phyloP scores from a whole-genome alignment of 2,113 vertebrate species.

The Holacanthus passer region DNA sequence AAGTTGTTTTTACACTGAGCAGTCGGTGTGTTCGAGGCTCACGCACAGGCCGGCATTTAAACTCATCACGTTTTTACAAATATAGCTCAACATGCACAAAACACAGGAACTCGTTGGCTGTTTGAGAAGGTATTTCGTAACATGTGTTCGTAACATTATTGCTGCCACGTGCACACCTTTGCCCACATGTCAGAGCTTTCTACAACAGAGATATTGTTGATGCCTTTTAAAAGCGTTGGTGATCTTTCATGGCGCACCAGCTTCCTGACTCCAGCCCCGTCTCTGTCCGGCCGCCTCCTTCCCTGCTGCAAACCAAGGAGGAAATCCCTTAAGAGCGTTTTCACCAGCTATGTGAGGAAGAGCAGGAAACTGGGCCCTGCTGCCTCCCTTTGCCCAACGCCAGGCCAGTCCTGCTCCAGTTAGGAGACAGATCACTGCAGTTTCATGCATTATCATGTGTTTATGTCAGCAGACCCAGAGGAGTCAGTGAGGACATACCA shows the following conservation, averaged over 20 bases:
- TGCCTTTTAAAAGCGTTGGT: neutral
- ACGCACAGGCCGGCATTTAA: neutral
- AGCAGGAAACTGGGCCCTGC: conserved; percentile 39
- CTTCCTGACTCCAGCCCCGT: conserved; percentile 39
- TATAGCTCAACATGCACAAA: neutral
- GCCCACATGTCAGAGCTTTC: neutral
- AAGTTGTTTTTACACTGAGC: conserved; percentile 11
- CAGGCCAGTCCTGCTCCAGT: neutral
- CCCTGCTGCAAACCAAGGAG: conserved; percentile 9
- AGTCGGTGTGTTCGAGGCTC: neutral
- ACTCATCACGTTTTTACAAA: neutral
- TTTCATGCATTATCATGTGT: neutral
- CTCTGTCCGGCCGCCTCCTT: neutral
- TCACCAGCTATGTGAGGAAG: neutral
- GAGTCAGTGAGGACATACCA: conserved; percentile 6
- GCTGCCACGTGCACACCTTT: neutral
- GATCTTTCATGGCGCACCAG: neutral
- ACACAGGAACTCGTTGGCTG: neutral
- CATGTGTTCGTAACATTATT: neutral
- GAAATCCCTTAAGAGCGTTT: conserved; percentile 58
- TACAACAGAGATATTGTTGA: neutral
- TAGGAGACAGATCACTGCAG: neutral
- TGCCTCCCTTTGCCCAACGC: neutral
- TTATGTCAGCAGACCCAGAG: neutral
- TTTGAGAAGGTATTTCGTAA: neutral